Evolutionary conservation across 2,113 vertebrate species (phyloP).

Genomic region (Carassius auratus): DNA sequence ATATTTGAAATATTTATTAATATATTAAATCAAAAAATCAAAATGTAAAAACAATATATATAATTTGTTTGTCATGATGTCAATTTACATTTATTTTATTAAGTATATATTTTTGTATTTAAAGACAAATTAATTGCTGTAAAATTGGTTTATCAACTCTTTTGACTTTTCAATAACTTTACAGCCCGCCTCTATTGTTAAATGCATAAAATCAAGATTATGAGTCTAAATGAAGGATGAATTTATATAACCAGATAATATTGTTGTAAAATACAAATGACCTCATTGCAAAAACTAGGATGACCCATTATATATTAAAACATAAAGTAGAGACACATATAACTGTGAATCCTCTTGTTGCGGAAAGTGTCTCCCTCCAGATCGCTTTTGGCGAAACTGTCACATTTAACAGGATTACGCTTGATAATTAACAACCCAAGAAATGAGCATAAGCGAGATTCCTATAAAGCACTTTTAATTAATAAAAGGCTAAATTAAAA

Average conservation of each 20-base stretch:
- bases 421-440: constrained; percentile 48
- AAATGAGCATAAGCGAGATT: constrained; percentile 44
- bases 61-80: no score
- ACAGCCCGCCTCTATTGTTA: neutral
- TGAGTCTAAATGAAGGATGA: neutral
- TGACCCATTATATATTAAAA: constrained; percentile 15
- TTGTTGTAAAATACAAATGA: constrained; percentile 31
- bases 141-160: neutral
- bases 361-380: neutral
- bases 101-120: no score
- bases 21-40: no score
- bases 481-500: constrained; percentile 52
- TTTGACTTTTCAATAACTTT: neutral
- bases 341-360: neutral
- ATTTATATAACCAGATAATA: neutral
- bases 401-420: constrained; percentile 48
- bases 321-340: neutral
- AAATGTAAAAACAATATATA: no score
- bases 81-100: no score
- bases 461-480: constrained; percentile 48
- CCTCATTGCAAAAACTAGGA: neutral
- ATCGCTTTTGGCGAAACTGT: constrained; percentile 39
- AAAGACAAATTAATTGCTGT: neutral
- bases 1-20: no score
- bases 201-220: neutral